These are phyloP conservation scores for Agapornis roseicollis DNA, from an alignment of 2,113 vertebrate species.

Conservation along the genomic window DNA sequence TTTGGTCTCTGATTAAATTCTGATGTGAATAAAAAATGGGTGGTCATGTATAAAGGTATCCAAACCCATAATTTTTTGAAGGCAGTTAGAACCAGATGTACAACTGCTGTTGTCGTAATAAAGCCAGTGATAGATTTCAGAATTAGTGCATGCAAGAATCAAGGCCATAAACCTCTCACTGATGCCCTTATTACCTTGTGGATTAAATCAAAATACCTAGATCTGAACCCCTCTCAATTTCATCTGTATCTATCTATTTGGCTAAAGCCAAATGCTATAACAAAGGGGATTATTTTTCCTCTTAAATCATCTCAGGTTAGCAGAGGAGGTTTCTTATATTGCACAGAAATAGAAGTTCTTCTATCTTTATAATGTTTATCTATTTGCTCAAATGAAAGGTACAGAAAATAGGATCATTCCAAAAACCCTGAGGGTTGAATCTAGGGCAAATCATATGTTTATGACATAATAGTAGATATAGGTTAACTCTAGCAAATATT, in stretches of 20 bases:
- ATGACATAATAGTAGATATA: not conserved
- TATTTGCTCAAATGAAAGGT: not conserved
- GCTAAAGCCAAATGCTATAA: not conserved
- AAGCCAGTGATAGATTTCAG: not conserved
- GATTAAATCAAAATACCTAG: not conserved
- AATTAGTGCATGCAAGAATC: not conserved
- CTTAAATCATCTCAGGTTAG: not conserved
- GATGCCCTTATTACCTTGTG: not conserved
- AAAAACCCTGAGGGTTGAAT: not conserved
- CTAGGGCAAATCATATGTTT: not conserved
- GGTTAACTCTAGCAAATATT: not conserved
- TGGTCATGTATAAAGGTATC: not conserved
- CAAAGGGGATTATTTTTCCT: not conserved
- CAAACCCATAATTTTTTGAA: not conserved
- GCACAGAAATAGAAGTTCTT: not conserved
- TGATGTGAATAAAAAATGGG: not conserved
- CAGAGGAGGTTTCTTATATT: not conserved
- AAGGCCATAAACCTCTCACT: not conserved
- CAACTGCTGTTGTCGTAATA: not conserved
- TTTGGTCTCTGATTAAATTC: not conserved
- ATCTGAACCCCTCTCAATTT: not conserved
- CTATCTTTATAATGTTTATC: not conserved
- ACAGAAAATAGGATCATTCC: accelerated
- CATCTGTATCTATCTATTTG: not conserved
- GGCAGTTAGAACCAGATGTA: not conserved